phyloP scores from a whole-genome alignment of 1,140 invertebrate genomes.

The Anastatus disparis region DNA sequence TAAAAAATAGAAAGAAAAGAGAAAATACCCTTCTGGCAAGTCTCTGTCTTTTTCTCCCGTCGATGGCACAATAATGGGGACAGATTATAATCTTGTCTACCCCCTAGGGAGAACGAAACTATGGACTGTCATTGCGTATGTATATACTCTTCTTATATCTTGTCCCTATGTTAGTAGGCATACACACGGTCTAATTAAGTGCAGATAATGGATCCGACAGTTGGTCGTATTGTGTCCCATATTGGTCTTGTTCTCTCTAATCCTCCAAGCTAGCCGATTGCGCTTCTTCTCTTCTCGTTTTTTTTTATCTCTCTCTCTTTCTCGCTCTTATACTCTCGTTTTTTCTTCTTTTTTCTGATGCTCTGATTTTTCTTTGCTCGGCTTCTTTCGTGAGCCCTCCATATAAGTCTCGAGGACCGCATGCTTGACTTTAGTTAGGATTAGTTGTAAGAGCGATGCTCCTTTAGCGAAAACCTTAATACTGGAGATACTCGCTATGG shows the following conservation, averaged over 20 bases:
- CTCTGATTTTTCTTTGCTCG: no score
- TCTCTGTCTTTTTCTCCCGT: no score
- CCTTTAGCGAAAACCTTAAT: not conserved
- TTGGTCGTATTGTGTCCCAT: slow-evolving; percentile 53
- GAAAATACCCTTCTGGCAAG: slow-evolving; percentile 61
- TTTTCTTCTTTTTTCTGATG: not conserved
- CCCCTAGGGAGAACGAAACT: slow-evolving; percentile 56
- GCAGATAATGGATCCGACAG: slow-evolving; percentile 64
- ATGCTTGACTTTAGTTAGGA: slow-evolving; percentile 3
- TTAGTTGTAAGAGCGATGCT: slow-evolving; percentile 10
- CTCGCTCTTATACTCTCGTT: not conserved
- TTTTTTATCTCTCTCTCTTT: slow-evolving; percentile 1
- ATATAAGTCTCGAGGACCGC: not conserved
- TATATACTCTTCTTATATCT: slow-evolving; percentile 13
- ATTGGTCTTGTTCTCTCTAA: slow-evolving; percentile 7
- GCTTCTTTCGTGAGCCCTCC: not conserved
- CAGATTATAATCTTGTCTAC: slow-evolving; percentile 69
- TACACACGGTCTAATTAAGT: slow-evolving; percentile 61
- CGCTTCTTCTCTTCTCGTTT: not conserved
- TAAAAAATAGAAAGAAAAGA: not conserved
- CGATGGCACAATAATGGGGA: slow-evolving; percentile 68
- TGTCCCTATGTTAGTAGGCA: not conserved
- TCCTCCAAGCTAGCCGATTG: slow-evolving; percentile 17
- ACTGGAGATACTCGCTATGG: not conserved
- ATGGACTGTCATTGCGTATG: slow-evolving; percentile 39